A percentile compares a stretch with the other conserved stretches of the same genome.
These are phyloP conservation scores for Chalcosyrphus nemorum DNA, from an alignment of 2,888 invertebrate species.

Conservation along the genomic window DNA sequence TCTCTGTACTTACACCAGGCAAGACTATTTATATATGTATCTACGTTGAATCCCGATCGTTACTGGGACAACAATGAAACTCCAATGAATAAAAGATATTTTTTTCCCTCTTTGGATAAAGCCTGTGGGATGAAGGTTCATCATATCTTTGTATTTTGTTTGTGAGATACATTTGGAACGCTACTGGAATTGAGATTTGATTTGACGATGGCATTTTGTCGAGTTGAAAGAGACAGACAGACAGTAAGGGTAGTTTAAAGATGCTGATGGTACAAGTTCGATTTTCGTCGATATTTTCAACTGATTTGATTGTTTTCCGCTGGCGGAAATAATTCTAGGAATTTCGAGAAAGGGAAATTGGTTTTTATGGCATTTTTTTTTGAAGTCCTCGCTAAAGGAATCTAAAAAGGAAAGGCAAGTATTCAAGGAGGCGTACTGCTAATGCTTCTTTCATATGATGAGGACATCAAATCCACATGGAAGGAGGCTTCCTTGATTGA, in stretches of 20 bases:
- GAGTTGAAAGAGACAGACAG: neutral
- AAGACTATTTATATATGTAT: neutral
- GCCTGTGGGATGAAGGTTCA: neutral
- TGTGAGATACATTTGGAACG: neutral
- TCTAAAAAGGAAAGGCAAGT: too few relatives aligned
- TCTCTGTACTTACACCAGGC: neutral
- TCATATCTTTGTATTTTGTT: slow-evolving; percentile 1
- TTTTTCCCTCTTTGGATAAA: slow-evolving; percentile 13
- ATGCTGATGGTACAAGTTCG: neutral
- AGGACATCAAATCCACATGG: too few relatives aligned
- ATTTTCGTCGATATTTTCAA: neutral
- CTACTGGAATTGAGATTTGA: slow-evolving; percentile 23
- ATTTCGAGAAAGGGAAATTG: too few relatives aligned
- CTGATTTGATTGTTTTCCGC: too few relatives aligned
- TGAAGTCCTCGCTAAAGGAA: too few relatives aligned
- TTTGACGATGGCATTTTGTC: neutral
- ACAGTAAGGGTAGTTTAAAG: neutral
- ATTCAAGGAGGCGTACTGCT: too few relatives aligned
- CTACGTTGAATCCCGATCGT: slow-evolving; percentile 44
- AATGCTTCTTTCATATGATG: too few relatives aligned
- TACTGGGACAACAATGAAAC: slow-evolving; percentile 60
- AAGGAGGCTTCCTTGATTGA: too few relatives aligned
- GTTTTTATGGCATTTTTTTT: too few relatives aligned
- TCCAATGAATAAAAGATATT: slow-evolving; percentile 51
- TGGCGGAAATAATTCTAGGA: too few relatives aligned